phyloP scores from a whole-genome alignment of 2,797 vertebrate genomes.

The Rhabdophis nuchalis region DNA sequence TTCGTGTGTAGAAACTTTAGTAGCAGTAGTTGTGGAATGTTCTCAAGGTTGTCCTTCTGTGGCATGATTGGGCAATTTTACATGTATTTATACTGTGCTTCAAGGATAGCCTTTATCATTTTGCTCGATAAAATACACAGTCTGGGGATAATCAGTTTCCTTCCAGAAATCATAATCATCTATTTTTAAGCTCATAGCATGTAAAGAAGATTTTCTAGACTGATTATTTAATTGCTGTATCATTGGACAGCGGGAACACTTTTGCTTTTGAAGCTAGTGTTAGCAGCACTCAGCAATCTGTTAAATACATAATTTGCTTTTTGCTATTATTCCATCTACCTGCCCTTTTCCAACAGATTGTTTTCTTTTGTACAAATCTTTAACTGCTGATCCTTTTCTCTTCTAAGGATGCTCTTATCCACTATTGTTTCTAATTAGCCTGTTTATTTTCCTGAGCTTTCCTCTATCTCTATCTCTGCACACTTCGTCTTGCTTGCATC shows the following conservation, averaged over 20 bases:
- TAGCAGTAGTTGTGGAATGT: background rate
- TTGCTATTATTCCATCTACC: background rate
- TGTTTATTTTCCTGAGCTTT: background rate
- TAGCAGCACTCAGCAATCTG: background rate
- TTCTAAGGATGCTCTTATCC: background rate
- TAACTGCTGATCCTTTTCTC: background rate
- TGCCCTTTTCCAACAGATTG: background rate
- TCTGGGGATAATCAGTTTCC: background rate
- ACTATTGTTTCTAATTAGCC: background rate
- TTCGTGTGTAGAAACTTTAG: background rate
- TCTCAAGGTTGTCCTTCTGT: background rate
- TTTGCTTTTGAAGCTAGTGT: background rate
- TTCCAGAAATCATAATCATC: background rate
- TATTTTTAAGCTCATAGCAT: background rate
- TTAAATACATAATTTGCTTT: background rate
- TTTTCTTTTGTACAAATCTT: background rate
- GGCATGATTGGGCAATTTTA: background rate
- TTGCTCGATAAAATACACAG: background rate
- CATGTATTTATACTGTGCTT: background rate
- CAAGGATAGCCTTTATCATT: background rate
- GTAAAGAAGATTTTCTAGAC: background rate
- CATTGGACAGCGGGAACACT: background rate
- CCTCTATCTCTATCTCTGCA: background rate
- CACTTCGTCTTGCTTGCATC: background rate
- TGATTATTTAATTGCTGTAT: background rate